phyloP scores from a whole-genome alignment of 2,113 vertebrate genomes.

The Emydocephalus ijimae region DNA sequence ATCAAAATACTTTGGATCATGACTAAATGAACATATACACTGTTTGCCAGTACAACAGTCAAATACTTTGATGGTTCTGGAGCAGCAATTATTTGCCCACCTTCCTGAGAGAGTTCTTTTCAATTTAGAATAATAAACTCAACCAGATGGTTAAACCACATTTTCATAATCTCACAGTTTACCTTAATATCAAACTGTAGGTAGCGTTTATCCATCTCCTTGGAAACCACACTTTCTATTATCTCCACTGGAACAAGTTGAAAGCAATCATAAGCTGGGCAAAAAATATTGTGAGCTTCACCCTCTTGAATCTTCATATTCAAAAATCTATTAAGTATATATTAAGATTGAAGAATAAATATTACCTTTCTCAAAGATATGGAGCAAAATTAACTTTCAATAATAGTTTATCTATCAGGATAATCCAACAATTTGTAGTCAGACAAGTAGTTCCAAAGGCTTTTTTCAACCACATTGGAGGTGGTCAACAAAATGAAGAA shows the following conservation, averaged over 20 bases:
- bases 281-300: slow-evolving; percentile 98
- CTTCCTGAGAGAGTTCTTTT: slow-evolving; percentile 24
- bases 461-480: too few relatives aligned
- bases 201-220: slow-evolving; percentile 98
- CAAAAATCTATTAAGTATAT: slow-evolving; percentile 82
- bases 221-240: slow-evolving; percentile 97
- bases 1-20: background rate
- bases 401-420: background rate
- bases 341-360: slow-evolving; percentile 56
- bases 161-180: slow-evolving; percentile 46
- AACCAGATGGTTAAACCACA: slow-evolving; percentile 28
- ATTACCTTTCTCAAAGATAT: slow-evolving; percentile 18
- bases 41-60: background rate
- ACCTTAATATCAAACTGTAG: slow-evolving; percentile 99
- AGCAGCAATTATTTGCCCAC: background rate
- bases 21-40: background rate
- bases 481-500: background rate
- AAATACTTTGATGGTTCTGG: background rate
- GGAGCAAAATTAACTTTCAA: background rate
- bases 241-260: slow-evolving; percentile 97
- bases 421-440: background rate
- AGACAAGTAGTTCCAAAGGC: background rate
- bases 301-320: slow-evolving; percentile 99
- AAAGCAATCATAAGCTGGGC: slow-evolving; percentile 95
- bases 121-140: slow-evolving; percentile 40